Evolutionary conservation across 2,797 vertebrate species (phyloP).

Genomic region (Myripristis jacobus): DNA sequence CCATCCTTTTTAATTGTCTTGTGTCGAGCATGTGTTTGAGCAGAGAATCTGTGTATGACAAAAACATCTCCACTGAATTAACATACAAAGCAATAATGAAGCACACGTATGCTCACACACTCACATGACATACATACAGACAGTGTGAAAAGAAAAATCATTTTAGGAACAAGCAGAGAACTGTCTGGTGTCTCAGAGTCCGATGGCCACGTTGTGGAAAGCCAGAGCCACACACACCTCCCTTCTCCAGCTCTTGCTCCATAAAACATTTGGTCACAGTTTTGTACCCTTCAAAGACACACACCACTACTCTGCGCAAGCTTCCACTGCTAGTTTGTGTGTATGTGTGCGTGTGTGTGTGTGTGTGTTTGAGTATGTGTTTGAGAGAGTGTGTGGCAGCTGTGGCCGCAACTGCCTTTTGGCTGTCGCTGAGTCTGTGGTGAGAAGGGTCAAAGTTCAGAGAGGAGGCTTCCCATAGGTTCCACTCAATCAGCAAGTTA

Average conservation of each 20-base stretch:
- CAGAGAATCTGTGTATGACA: conserved; percentile 57
- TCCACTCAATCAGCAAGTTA: conserved; percentile 69
- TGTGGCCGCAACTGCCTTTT: neutral
- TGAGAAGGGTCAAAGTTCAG: conserved; percentile 32
- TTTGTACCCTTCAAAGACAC: conserved; percentile 62
- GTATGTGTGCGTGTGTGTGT: conserved; percentile 14
- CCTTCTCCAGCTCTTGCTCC: neutral
- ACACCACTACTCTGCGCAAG: neutral
- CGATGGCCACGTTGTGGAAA: conserved; percentile 16
- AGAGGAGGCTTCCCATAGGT: conserved; percentile 61
- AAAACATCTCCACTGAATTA: conserved; percentile 54
- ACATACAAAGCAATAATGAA: conserved; percentile 62
- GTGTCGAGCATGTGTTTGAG: conserved; percentile 50
- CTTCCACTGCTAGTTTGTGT: neutral
- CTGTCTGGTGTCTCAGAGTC: conserved; percentile 1
- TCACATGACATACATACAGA: conserved; percentile 42
- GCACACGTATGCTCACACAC: conserved; percentile 45
- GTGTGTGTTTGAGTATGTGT: too few relatives aligned
- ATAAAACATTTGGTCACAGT: conserved; percentile 74
- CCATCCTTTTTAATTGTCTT: conserved; percentile 67
- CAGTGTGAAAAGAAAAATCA: conserved; percentile 36
- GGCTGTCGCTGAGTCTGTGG: conserved; percentile 18
- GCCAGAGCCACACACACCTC: conserved; percentile 3
- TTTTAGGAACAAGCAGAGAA: conserved; percentile 20
- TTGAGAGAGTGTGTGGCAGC: conserved; percentile 11